phyloP scores from a whole-genome alignment of 1,140 invertebrate genomes.

The Dysdera silvatica region DNA sequence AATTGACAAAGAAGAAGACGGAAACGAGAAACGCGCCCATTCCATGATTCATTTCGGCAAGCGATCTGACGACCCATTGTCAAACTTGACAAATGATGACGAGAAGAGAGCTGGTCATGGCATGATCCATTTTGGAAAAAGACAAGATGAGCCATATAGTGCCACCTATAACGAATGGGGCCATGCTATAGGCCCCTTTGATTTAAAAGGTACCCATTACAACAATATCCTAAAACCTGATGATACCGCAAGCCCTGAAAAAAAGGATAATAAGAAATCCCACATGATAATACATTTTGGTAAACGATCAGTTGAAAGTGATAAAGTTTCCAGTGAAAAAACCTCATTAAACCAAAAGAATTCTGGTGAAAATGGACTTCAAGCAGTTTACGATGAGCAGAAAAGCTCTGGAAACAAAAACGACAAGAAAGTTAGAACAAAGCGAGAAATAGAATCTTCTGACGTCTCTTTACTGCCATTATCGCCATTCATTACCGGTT shows the following conservation, averaged over 20 bases:
- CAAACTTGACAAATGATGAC: background rate
- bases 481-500: background rate
- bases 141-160: background rate
- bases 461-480: background rate
- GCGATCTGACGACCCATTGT: background rate
- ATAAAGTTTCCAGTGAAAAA: too few relatives aligned
- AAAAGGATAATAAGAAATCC: background rate
- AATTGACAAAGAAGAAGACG: too few relatives aligned
- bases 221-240: too few relatives aligned
- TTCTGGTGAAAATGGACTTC: too few relatives aligned
- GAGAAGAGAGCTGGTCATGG: conserved; percentile 4
- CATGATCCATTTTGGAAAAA: conserved; percentile 25
- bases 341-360: too few relatives aligned
- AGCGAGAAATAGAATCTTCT: background rate
- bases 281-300: background rate
- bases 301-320: too few relatives aligned
- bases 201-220: too few relatives aligned
- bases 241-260: background rate
- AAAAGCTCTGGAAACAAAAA: too few relatives aligned
- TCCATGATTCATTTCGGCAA: conserved; percentile 26
- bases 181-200: background rate
- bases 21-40: conserved; percentile 7
- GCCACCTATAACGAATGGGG: background rate
- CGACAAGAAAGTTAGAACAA: background rate
- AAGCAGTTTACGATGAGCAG: too few relatives aligned